Base-by-base conservation (phyloP, 2,113 vertebrate species). In the Cottus gobio region DNA sequence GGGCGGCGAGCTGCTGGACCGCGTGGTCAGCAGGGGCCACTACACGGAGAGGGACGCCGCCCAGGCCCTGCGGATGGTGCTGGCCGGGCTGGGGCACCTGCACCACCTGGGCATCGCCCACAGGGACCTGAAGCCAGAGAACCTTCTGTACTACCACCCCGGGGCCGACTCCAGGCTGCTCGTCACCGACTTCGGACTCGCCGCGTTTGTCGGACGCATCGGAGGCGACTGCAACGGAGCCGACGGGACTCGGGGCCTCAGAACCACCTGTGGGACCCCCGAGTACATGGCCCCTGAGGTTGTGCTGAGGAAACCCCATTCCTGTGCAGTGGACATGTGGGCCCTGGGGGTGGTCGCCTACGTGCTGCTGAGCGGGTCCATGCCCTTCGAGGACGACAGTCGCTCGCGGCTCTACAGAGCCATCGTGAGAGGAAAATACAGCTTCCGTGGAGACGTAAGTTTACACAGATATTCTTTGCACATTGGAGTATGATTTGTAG, bases 281-380 rank as follows among this genome's bases (percentile, higher is more conserved):
- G 89, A 95, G 82, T 94, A 91, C 77, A 68, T 93, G 77, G 91
- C 93, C 54, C 94, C 93, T 26, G 93, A 95, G 69, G 81, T 94
- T 52, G 8, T 95, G 69, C 76, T 87, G 28, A 82, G 76, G 61
- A 88, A 28, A 57, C 83, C 82, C 24, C 92, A 87, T 39, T 79
- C 77, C 61, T 86, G 86, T 48, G 87, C 87, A 0, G 93, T 94
- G 75, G 94, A 94, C 69, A 89, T 93, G 88, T 93, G 94, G 94
- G 90, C 90, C 4, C 61, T 93, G 68, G 93, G 93, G 0, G 89
- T 94, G 56, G 93, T 94, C 52, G 37, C 85, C 24, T 94, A 91
- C 83, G 85, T 94, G 6, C 34, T 93, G 82, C 87, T 94, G 52
- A 94, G 91, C 36, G 92, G 93, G 11, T 90, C 89, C 2, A 82